Conservation (phyloP, 2,888 invertebrate genomes). For the Mesorhabditis sp. region DNA sequence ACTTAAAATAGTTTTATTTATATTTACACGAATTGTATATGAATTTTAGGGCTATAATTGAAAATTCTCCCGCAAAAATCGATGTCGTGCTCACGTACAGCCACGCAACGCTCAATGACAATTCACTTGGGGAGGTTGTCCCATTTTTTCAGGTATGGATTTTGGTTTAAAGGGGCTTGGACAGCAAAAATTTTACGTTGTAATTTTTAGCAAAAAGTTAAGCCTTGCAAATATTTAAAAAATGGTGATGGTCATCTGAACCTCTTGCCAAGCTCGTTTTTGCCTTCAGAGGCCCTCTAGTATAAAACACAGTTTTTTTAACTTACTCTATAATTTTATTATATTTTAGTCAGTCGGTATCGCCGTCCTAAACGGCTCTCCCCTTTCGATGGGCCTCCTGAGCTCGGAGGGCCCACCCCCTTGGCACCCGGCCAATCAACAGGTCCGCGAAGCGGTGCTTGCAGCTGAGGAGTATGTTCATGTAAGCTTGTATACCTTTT, state of each 20-base stretch:
- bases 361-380: constrained; percentile 79
- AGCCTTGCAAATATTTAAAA: not conserved
- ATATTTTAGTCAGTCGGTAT: constrained; percentile 68
- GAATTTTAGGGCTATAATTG: constrained; percentile 36
- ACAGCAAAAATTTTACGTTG: not conserved
- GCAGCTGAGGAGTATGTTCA: constrained; percentile 27
- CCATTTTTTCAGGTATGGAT: constrained; percentile 72
- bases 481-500: not conserved
- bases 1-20: not conserved
- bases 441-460: constrained; percentile 59
- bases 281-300: not conserved
- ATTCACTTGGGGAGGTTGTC: constrained; percentile 72
- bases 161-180: not conserved
- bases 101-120: constrained; percentile 76
- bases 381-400: constrained; percentile 78
- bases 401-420: constrained; percentile 72
- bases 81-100: constrained; percentile 75
- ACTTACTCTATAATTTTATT: not conserved
- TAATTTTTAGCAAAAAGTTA: not conserved
- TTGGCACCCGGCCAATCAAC: constrained; percentile 77
- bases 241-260: too few relatives aligned
- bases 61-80: constrained; percentile 67
- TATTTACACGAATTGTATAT: not conserved
- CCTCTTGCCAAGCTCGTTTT: not conserved
- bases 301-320: constrained; percentile 6